Conservation (phyloP, 2,797 vertebrate genomes). For the Tachyglossus aculeatus region DNA sequence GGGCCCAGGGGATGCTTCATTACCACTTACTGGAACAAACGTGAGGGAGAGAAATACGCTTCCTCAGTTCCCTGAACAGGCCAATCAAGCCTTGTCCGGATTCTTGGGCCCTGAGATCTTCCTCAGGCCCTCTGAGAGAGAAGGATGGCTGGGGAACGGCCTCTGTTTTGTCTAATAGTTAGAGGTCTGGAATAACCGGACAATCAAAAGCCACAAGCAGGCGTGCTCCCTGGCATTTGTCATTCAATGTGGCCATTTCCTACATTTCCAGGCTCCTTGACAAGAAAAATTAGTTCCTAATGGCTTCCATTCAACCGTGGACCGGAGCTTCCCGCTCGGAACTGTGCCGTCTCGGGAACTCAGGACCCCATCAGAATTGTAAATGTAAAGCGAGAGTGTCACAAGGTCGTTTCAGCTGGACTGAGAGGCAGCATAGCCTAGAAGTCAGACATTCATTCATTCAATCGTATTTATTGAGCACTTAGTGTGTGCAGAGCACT, state of each 20-base stretch:
- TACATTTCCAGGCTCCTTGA: not conserved
- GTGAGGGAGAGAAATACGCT: not conserved
- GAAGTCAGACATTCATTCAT: too few relatives aligned
- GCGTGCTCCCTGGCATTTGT: slow-evolving; percentile 18
- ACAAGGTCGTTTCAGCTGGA: too few relatives aligned
- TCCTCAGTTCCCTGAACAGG: slow-evolving; percentile 1
- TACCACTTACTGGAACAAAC: slow-evolving; percentile 55
- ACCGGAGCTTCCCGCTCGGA: slow-evolving; percentile 1
- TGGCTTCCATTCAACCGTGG: not conserved
- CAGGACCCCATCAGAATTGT: too few relatives aligned
- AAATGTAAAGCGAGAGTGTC: too few relatives aligned
- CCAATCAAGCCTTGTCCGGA: slow-evolving; percentile 19
- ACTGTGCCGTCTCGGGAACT: not conserved
- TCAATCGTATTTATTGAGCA: too few relatives aligned
- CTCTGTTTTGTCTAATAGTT: not conserved
- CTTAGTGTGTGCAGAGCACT: too few relatives aligned
- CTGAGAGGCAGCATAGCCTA: too few relatives aligned
- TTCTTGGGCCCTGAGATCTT: slow-evolving; percentile 12
- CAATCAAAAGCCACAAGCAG: not conserved
- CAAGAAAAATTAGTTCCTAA: not conserved
- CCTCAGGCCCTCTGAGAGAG: not conserved
- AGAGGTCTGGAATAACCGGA: not conserved
- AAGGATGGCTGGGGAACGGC: not conserved
- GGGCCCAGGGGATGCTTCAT: slow-evolving; percentile 31
- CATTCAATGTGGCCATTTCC: slow-evolving; percentile 15